A percentile compares a stretch with the other conserved stretches of the same genome.
These are phyloP conservation scores for Drosophila infuscata DNA, from an alignment of 2,888 invertebrate genomes.

Conservation along the genomic window DNA sequence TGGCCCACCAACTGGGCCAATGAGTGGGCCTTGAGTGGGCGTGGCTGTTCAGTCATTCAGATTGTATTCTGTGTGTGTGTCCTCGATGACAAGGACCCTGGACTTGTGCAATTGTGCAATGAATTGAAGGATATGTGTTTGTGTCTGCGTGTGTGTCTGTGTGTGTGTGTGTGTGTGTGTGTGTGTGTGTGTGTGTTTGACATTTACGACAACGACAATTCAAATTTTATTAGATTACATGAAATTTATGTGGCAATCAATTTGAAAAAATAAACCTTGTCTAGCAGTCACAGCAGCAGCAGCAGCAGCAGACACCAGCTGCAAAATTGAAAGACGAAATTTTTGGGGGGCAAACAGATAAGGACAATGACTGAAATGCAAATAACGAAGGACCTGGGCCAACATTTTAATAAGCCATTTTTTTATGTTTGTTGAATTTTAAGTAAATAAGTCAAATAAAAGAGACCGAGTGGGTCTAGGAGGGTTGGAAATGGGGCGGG, in stretches of 20 bases:
- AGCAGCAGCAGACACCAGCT: slow-evolving; percentile 1
- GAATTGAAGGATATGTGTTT: slow-evolving; percentile 12
- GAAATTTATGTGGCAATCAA: slow-evolving; percentile 81
- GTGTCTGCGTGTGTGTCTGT: neutral
- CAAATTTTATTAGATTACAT: slow-evolving; percentile 80
- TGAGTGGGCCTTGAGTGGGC: slow-evolving; percentile 34
- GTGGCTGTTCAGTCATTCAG: slow-evolving; percentile 22
- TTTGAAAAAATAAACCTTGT: slow-evolving; percentile 52
- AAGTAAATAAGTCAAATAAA: slow-evolving; percentile 75
- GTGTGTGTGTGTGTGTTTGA: slow-evolving; percentile 32
- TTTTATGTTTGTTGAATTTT: slow-evolving; percentile 25
- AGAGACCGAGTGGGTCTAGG: neutral
- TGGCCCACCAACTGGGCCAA: neutral
- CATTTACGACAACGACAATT: slow-evolving; percentile 70
- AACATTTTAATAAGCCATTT: slow-evolving; percentile 72
- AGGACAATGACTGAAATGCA: slow-evolving; percentile 60
- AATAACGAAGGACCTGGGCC: slow-evolving; percentile 56
- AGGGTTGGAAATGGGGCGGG: neutral
- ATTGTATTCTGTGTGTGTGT: slow-evolving; percentile 13
- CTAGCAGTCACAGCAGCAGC: no score
- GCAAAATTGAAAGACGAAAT: neutral
- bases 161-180: slow-evolving; percentile 21
- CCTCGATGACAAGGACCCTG: slow-evolving; percentile 46
- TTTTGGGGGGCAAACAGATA: neutral
- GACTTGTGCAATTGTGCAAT: slow-evolving; percentile 50